These are phyloP conservation scores for Plecotus auritus DNA, from an alignment of 2,113 vertebrate genomes.

Conservation along the genomic window DNA sequence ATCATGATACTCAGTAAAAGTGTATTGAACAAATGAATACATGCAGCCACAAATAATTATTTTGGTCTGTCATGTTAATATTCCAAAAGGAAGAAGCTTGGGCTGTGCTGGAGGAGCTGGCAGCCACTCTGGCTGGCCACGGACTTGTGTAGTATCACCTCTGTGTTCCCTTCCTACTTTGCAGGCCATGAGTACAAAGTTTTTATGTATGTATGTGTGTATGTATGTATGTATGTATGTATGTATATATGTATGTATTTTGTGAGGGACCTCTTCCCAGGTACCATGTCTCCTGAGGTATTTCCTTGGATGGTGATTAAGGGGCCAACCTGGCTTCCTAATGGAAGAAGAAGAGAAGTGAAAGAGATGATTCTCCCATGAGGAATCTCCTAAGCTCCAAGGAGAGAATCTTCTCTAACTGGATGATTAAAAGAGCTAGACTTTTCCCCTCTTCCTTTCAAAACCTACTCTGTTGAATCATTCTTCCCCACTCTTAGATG, in stretches of 20 bases:
- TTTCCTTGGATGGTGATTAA: background rate
- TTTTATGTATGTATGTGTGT: background rate
- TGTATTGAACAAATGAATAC: background rate
- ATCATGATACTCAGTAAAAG: background rate
- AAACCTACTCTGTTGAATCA: background rate
- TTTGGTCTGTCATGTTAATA: background rate
- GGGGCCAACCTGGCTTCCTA: background rate
- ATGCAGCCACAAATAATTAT: background rate
- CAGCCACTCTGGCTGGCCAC: background rate
- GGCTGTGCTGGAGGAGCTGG: background rate
- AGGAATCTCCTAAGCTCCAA: background rate
- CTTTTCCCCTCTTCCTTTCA: background rate
- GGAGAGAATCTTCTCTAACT: background rate
- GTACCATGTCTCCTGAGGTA: background rate
- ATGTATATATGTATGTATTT: background rate
- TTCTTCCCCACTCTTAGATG: background rate
- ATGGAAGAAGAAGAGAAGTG: background rate
- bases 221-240: background rate
- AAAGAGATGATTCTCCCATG: background rate
- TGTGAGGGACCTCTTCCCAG: background rate
- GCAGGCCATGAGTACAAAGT: background rate
- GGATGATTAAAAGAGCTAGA: background rate
- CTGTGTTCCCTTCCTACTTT: background rate
- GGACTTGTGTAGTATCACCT: background rate
- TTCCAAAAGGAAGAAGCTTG: background rate